These are phyloP conservation scores for Drosophila nikananu DNA, from an alignment of 1,140 invertebrate species.

Conservation along the genomic window DNA sequence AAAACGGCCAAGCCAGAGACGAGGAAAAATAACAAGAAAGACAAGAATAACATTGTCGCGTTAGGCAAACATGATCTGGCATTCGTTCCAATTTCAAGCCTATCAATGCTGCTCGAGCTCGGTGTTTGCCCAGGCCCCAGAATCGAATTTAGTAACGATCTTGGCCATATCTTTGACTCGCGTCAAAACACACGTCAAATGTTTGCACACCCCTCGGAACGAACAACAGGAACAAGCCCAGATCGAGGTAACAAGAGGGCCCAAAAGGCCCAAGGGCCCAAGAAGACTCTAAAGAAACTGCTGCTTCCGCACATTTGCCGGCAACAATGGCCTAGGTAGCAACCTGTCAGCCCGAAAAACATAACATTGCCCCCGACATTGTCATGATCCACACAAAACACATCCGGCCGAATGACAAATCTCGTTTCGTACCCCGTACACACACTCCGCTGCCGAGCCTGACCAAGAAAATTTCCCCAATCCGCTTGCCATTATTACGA, in stretches of 20 bases:
- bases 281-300: constrained; percentile 42
- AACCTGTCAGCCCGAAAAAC: constrained; percentile 64
- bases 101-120: constrained; percentile 42
- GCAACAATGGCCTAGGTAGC: constrained; percentile 62
- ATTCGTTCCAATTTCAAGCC: constrained; percentile 78
- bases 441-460: constrained; percentile 11
- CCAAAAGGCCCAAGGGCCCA: constrained; percentile 40
- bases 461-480: constrained; percentile 66
- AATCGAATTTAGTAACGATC: constrained; percentile 68
- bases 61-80: constrained; percentile 79
- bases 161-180: constrained; percentile 71
- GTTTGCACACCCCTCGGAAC: constrained; percentile 68
- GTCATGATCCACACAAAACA: constrained; percentile 76
- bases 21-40: constrained; percentile 34
- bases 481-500: constrained; percentile 68
- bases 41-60: constrained; percentile 66
- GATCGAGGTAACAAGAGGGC: constrained; percentile 24
- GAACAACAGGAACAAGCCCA: constrained; percentile 39
- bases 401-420: constrained; percentile 80
- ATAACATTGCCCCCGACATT: constrained; percentile 53
- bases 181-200: constrained; percentile 83
- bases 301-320: constrained; percentile 69
- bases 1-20: constrained; percentile 52
- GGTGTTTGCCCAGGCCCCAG: constrained; percentile 73
- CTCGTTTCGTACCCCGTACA: constrained; percentile 29